Evolutionary conservation across 2,888 invertebrate genomes (phyloP).

Genomic region (Julus scanicus): DNA sequence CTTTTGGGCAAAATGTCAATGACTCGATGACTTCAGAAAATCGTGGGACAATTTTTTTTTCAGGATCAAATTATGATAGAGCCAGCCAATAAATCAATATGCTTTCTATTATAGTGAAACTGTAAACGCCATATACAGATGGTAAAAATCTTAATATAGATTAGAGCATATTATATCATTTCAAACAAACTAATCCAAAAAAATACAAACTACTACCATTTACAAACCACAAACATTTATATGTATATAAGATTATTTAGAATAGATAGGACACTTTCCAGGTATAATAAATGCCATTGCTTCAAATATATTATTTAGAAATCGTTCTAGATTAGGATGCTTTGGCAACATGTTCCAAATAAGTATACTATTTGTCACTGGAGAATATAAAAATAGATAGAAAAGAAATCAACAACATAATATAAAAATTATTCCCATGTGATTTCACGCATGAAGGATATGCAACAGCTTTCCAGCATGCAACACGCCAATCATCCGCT

Average conservation of each 20-base stretch:
- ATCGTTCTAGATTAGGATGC: too few species aligned
- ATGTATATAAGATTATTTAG: too few species aligned
- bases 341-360: too few species aligned
- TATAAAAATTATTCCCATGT: conserved; percentile 31
- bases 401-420: conserved; percentile 27
- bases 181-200: too few species aligned
- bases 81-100: neutral
- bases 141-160: too few species aligned
- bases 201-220: too few species aligned
- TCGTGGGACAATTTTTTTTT: neutral
- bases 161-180: too few species aligned
- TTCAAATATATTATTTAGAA: too few species aligned
- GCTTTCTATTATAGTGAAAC: neutral
- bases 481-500: conserved; percentile 14
- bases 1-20: neutral
- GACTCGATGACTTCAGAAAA: neutral
- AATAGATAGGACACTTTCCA: too few species aligned
- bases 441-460: neutral
- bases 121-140: too few species aligned
- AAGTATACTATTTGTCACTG: neutral
- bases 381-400: neutral
- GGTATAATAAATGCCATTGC: too few species aligned
- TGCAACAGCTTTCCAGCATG: neutral
- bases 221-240: too few species aligned
- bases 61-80: neutral